Evolutionary conservation across 2,888 invertebrate genomes (phyloP).

Genomic region (Lobophora halterata): DNA sequence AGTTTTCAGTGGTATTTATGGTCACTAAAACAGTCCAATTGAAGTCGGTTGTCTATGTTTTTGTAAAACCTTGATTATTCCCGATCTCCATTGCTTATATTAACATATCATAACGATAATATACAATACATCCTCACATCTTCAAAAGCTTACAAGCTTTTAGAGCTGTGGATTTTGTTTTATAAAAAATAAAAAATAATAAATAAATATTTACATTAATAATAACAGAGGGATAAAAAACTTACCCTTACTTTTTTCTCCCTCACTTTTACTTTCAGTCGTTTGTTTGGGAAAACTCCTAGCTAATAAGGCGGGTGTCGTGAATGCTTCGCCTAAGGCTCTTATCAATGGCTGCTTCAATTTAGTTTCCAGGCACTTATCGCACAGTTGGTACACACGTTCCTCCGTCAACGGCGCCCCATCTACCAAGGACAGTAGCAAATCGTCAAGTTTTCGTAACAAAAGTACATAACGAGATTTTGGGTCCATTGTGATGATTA

Average conservation of each 20-base stretch:
- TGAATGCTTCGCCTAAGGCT: constrained; percentile 89
- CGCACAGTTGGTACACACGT: constrained; percentile 86
- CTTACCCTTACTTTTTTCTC: constrained; percentile 53
- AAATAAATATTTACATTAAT: neutral
- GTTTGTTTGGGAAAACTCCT: constrained; percentile 83
- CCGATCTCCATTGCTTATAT: too few relatives aligned
- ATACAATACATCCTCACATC: too few relatives aligned
- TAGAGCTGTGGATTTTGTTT: too few relatives aligned
- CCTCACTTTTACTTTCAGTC: constrained; percentile 35
- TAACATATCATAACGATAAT: too few relatives aligned
- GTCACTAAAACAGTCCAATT: too few relatives aligned
- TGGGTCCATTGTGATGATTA: constrained; percentile 23
- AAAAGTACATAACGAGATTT: constrained; percentile 30
- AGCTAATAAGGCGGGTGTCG: constrained; percentile 81
- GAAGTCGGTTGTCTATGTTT: too few relatives aligned
- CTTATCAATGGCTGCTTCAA: constrained; percentile 87
- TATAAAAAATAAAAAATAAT: too few relatives aligned
- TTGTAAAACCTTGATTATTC: too few relatives aligned
- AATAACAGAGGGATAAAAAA: constrained; percentile 6
- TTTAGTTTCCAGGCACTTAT: constrained; percentile 85
- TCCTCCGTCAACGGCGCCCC: constrained; percentile 86
- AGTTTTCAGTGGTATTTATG: too few relatives aligned
- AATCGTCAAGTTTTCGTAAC: constrained; percentile 43
- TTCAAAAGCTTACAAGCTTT: too few relatives aligned
- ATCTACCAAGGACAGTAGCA: constrained; percentile 53